Base-by-base conservation (phyloP, 2,797 vertebrate species). In the Denticeps clupeoides region DNA sequence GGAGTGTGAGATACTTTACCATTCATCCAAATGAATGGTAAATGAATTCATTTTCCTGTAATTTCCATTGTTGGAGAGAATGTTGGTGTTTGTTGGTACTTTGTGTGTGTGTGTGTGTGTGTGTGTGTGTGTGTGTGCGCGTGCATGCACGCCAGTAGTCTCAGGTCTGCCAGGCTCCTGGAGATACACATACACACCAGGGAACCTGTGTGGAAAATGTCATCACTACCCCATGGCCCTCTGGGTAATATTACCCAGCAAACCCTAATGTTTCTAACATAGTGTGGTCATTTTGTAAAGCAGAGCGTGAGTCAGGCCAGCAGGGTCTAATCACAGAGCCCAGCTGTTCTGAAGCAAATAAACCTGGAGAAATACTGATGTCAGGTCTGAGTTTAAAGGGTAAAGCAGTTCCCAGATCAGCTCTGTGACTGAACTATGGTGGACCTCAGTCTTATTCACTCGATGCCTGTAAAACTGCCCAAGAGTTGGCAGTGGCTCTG, bases 131-230 rank as follows among this genome's bases (percentile, higher is more conserved):
- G 26, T 29, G 9, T 38, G 19, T 29, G 41, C 28, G 35, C 13
- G n/a, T 28, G 27, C 32, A 29, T 33, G 33, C 33, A 33, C 16
- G 15, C 33, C 32, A 33, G 33, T 16, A 33, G 32, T 15, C 6
- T 15, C 13, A 26, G 9, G 11, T 6, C 26, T 65, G 69, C 67
- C 72, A 72, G 60, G 50, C 65, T 70, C 60, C 59, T 41, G 73
- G 69, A 18, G 25, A 40, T 51, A 47, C 32, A 18, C 45, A 49
- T 49, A 35, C 33, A 35, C 35, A 15, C 16, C 32, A 35, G 53
- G 62, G 29, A 45, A 46, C 43, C 42, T 43, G 47, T 47, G 49
- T 55, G 55, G 64, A 56, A 56, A 42, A 51, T 45, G 49, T 50
- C 22, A 28, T 35, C n/a, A 45, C 45, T 41, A 29, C 35, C 44